phyloP scores from a whole-genome alignment of 2,797 vertebrate species.

The Mormyrus hasselquistii region DNA sequence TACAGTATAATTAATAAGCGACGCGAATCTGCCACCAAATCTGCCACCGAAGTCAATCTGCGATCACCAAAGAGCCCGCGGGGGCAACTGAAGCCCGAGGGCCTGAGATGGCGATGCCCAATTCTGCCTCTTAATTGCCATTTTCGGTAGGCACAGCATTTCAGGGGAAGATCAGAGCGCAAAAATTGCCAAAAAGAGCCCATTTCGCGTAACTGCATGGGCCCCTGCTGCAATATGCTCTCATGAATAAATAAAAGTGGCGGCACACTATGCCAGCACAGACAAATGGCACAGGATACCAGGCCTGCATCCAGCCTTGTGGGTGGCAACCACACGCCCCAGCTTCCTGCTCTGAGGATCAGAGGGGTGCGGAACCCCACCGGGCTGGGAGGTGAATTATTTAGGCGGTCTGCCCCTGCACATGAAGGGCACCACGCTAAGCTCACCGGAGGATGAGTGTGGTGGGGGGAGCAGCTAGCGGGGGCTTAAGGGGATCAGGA shows the following conservation, averaged over 20 bases:
- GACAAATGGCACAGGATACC: neutral
- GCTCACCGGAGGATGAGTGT: conserved; percentile 16
- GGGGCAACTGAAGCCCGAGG: neutral
- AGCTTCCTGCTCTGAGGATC: neutral
- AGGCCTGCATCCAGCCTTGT: neutral
- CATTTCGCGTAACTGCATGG: neutral
- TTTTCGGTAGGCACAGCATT: conserved; percentile 26
- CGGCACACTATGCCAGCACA: neutral
- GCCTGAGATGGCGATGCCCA: neutral
- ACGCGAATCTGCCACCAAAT: conserved; percentile 24
- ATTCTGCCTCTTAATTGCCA: conserved; percentile 32
- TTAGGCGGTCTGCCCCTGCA: conserved; percentile 31
- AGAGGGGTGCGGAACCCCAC: conserved; percentile 27
- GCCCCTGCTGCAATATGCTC: conserved; percentile 28
- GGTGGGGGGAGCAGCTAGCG: neutral
- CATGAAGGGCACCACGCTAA: conserved; percentile 25
- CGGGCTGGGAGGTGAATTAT: conserved; percentile 35
- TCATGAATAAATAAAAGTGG: conserved; percentile 45
- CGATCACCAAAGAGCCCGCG: conserved; percentile 25
- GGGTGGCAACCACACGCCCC: neutral
- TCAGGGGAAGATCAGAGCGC: conserved; percentile 28
- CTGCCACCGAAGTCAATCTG: neutral
- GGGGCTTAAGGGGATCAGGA: neutral
- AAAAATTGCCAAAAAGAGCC: conserved; percentile 23
- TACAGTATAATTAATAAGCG: conserved; percentile 41